A percentile compares a stretch with the other conserved stretches of the same genome.
These are phyloP conservation scores for Carterocephalus palaemon DNA, from an alignment of 2,888 invertebrate species.

Conservation along the genomic window DNA sequence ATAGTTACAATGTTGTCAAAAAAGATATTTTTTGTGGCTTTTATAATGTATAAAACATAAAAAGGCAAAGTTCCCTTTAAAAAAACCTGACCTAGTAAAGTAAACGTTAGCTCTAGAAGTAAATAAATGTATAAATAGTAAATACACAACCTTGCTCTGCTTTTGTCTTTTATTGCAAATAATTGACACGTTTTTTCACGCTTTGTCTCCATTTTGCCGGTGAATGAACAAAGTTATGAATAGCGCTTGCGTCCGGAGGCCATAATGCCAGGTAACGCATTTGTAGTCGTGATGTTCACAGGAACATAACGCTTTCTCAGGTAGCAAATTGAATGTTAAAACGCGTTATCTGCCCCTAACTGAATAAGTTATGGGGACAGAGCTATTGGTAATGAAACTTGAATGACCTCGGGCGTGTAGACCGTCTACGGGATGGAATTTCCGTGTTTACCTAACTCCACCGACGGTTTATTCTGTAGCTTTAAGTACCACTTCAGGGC, in stretches of 20 bases:
- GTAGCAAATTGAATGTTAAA: slow-evolving; percentile 74
- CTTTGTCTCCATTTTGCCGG: neutral
- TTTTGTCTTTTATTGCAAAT: too few species aligned
- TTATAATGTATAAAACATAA: too few species aligned
- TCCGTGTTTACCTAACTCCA: slow-evolving; percentile 56
- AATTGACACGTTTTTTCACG: too few species aligned
- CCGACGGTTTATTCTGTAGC: slow-evolving; percentile 46
- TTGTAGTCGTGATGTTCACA: slow-evolving; percentile 45
- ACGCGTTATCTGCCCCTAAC: slow-evolving; percentile 68
- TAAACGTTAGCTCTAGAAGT: too few species aligned
- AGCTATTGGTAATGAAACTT: slow-evolving; percentile 75
- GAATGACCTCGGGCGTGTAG: slow-evolving; percentile 65
- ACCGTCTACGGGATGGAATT: slow-evolving; percentile 57
- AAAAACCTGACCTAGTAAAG: too few species aligned
- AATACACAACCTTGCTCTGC: too few species aligned
- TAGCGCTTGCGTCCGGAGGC: slow-evolving; percentile 9
- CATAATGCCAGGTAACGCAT: slow-evolving; percentile 29
- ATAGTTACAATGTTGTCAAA: too few species aligned
- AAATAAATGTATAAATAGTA: too few species aligned
- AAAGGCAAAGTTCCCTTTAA: too few species aligned
- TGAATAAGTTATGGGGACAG: slow-evolving; percentile 72
- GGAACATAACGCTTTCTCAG: slow-evolving; percentile 58
- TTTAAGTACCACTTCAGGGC: slow-evolving; percentile 47
- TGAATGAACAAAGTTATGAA: slow-evolving; percentile 10
- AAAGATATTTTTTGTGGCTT: too few species aligned